Conservation (phyloP, 2,113 vertebrate genomes). For the Anhinga anhinga region DNA sequence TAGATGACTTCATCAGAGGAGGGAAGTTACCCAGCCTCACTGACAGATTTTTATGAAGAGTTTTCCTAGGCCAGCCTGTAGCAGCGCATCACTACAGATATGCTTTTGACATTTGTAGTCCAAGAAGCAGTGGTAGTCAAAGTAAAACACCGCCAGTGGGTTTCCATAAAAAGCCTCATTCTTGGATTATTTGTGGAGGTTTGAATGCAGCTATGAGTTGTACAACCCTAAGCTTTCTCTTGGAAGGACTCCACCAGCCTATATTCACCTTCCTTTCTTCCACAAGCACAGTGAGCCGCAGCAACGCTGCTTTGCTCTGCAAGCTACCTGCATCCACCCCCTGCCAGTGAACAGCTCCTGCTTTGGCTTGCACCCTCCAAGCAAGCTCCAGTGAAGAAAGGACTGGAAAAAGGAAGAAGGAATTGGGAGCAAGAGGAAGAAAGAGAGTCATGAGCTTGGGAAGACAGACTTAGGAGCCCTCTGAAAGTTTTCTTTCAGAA, state of each 20-base stretch:
- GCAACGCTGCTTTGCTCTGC: background rate
- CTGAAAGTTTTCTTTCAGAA: background rate
- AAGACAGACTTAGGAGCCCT: background rate
- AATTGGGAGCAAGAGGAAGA: background rate
- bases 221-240: background rate
- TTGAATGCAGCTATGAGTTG: background rate
- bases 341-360: background rate
- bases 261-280: background rate
- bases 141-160: conserved; percentile 8
- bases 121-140: background rate
- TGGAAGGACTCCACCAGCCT: background rate
- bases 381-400: background rate
- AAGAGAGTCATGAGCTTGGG: background rate
- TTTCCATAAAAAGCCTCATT: conserved; percentile 4
- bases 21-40: background rate
- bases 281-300: background rate
- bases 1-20: background rate
- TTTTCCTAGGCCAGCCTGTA: conserved; percentile 46
- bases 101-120: conserved; percentile 39
- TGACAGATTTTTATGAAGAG: conserved; percentile 36
- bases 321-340: background rate
- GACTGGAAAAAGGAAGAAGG: background rate
- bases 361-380: background rate
- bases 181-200: background rate
- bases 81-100: background rate